Conservation (phyloP, 2,888 invertebrate species). For the Conistra vaccinii region DNA sequence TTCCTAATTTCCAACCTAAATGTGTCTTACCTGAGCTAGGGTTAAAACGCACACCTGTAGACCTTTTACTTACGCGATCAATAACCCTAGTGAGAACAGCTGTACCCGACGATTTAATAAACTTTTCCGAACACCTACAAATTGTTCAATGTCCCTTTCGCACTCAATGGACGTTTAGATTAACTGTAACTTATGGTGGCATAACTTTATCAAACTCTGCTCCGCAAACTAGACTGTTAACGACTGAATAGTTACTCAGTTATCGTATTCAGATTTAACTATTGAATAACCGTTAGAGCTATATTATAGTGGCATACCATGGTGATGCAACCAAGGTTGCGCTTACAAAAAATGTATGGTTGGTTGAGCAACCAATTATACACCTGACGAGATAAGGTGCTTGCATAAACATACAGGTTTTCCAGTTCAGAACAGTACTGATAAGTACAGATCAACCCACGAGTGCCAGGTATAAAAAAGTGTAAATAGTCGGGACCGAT, state of each 20-base stretch:
- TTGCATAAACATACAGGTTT: neutral
- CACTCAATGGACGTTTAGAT: conserved; percentile 12
- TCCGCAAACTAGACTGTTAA: conserved; percentile 9
- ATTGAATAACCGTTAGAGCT: neutral
- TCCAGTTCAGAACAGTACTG: no score
- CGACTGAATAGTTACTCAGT: conserved; percentile 18
- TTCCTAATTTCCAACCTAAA: conserved; percentile 1
- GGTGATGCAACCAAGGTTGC: neutral
- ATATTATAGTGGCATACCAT: neutral
- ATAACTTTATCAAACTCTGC: conserved; percentile 43
- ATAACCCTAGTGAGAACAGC: conserved; percentile 42
- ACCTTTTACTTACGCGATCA: conserved; percentile 36
- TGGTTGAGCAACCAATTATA: neutral
- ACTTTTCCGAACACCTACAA: conserved; percentile 36
- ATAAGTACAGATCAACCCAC: neutral
- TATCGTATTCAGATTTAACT: conserved; percentile 31
- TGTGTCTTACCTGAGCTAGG: conserved; percentile 20
- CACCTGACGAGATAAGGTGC: neutral
- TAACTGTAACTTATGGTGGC: conserved; percentile 26
- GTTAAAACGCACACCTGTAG: conserved; percentile 30
- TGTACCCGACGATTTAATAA: conserved; percentile 37
- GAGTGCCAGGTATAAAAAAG: neutral
- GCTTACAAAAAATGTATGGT: neutral
- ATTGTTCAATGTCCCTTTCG: conserved; percentile 32
- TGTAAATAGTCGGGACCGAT: neutral